These are phyloP conservation scores for Lycocerus yunnanus DNA, from an alignment of 2,888 invertebrate genomes.

Conservation along the genomic window DNA sequence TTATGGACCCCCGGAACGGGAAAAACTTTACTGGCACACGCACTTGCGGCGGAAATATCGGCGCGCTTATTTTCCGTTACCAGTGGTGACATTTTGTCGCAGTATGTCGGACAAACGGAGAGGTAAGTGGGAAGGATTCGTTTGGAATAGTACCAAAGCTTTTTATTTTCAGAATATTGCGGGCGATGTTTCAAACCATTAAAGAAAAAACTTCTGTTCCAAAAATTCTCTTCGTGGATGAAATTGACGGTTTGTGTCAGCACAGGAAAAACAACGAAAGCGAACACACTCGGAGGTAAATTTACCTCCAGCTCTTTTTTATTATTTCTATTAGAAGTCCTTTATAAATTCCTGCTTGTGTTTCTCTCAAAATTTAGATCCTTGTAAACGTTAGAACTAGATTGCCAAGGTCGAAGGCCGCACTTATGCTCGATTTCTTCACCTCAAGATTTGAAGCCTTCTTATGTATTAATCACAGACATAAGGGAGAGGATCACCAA, in stretches of 20 bases:
- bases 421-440: no score
- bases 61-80: conserved; percentile 59
- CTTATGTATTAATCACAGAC: no score
- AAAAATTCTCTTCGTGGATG: conserved; percentile 62
- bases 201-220: neutral
- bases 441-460: no score
- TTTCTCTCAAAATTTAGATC: no score
- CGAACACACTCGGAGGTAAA: conserved; percentile 57
- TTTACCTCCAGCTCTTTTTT: neutral
- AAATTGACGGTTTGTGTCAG: conserved; percentile 63
- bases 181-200: conserved; percentile 6
- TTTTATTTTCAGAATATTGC: conserved; percentile 1
- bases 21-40: conserved; percentile 55
- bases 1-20: conserved; percentile 60
- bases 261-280: conserved; percentile 56
- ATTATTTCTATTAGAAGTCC: conserved; percentile 1
- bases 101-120: conserved; percentile 63
- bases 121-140: conserved; percentile 51
- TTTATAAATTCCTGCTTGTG: no score
- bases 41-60: conserved; percentile 57
- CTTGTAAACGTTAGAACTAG: no score
- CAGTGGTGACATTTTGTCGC: conserved; percentile 60
- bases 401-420: no score
- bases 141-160: neutral
- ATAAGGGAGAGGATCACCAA: no score